A percentile compares a stretch with the other conserved stretches of the same genome.
These are phyloP conservation scores for Cynaeus angustus DNA, from an alignment of 2,888 invertebrate genomes.

Conservation along the genomic window DNA sequence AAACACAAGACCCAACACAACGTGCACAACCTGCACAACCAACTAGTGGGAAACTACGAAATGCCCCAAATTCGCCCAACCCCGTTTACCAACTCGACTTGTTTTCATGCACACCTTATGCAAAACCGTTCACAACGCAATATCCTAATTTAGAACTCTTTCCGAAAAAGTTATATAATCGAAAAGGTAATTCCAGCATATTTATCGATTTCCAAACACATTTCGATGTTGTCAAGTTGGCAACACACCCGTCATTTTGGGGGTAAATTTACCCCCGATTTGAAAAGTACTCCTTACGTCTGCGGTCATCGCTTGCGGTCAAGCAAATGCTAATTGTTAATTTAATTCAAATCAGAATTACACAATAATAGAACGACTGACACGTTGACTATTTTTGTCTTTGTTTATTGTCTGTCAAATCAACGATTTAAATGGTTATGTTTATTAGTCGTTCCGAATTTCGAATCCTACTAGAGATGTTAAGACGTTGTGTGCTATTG, in stretches of 20 bases:
- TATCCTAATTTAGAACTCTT: conserved; percentile 32
- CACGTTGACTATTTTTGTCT: not conserved
- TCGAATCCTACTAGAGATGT: too few relatives aligned
- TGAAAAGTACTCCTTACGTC: not conserved
- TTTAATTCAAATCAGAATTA: not conserved
- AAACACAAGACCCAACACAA: conserved; percentile 43
- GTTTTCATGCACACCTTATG: conserved; percentile 22
- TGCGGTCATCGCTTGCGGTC: not conserved
- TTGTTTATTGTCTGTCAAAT: too few relatives aligned
- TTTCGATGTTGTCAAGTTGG: conserved; percentile 27
- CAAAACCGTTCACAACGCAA: conserved; percentile 21
- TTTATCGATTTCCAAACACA: conserved; percentile 42
- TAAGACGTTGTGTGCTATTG: too few relatives aligned
- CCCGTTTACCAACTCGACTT: conserved; percentile 18
- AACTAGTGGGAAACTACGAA: conserved; percentile 34
- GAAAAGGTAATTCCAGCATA: conserved; percentile 39
- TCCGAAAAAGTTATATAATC: conserved; percentile 40
- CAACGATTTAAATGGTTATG: too few relatives aligned
- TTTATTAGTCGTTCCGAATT: too few relatives aligned
- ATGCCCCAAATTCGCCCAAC: conserved; percentile 41
- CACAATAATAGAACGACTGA: not conserved
- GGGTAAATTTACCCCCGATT: conserved; percentile 15
- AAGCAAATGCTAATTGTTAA: not conserved
- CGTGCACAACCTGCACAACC: conserved; percentile 46
- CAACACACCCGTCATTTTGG: conserved; percentile 18